Evolutionary conservation across 2,888 invertebrate genomes (phyloP).

Genomic region (Acrobasis suavella): DNA sequence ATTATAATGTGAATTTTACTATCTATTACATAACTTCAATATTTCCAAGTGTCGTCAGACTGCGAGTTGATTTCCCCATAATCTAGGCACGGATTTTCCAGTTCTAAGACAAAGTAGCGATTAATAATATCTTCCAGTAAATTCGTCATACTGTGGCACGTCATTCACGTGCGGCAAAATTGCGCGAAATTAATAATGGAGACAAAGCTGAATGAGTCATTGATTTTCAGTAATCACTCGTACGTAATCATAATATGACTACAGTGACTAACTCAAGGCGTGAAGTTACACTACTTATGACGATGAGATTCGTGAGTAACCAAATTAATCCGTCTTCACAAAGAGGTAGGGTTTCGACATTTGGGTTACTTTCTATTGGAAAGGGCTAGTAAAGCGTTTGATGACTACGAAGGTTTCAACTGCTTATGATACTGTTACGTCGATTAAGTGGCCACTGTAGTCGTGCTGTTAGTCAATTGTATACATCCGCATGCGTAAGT

Average conservation of each 20-base stretch:
- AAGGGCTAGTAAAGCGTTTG: slow-evolving; percentile 32
- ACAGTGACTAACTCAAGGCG: slow-evolving; percentile 38
- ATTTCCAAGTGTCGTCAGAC: neutral
- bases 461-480: slow-evolving; percentile 12
- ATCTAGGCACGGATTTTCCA: neutral
- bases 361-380: slow-evolving; percentile 37
- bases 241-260: slow-evolving; percentile 49
- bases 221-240: slow-evolving; percentile 53
- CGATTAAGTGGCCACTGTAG: neutral
- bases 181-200: slow-evolving; percentile 69
- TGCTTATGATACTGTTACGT: neutral
- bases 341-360: slow-evolving; percentile 24
- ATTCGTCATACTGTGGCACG: slow-evolving; percentile 5
- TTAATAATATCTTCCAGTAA: neutral
- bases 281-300: slow-evolving; percentile 29
- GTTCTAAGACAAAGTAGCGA: neutral
- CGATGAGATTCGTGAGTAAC: slow-evolving; percentile 25
- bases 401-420: slow-evolving; percentile 15
- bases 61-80: neutral
- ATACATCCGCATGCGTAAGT: slow-evolving; percentile 25
- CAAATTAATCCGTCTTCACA: slow-evolving; percentile 27
- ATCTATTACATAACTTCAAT: too few relatives aligned
- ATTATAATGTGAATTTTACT: too few relatives aligned
- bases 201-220: slow-evolving; percentile 60
- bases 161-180: slow-evolving; percentile 50